These are phyloP conservation scores for Morone chrysops DNA, from an alignment of 2,113 vertebrate genomes.

Conservation along the genomic window DNA sequence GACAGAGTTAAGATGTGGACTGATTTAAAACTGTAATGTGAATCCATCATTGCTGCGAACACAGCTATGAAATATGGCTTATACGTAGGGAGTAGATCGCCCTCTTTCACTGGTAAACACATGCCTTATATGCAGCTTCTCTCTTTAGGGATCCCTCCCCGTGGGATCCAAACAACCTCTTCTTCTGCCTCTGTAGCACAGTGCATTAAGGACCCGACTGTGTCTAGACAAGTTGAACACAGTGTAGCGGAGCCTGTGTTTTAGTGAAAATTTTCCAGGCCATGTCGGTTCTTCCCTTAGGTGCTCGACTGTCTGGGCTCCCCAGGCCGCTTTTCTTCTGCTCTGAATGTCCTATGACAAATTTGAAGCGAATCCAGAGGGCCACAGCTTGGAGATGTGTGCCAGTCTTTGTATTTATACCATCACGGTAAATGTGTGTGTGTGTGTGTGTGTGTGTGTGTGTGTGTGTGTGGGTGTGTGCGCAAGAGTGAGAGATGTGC, in stretches of 20 bases:
- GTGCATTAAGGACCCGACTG: conserved; percentile 19
- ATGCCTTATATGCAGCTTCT: conserved; percentile 43
- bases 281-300: conserved; percentile 30
- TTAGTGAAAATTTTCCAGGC: conserved; percentile 37
- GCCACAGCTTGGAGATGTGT: conserved; percentile 32
- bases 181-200: conserved; percentile 28
- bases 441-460: neutral
- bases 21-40: conserved; percentile 63
- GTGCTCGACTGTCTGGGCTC: conserved; percentile 30
- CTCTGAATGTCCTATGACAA: conserved; percentile 58
- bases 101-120: conserved; percentile 42
- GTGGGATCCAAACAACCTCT: conserved; percentile 43
- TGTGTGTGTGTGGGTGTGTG: neutral
- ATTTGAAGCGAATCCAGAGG: conserved; percentile 28
- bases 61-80: conserved; percentile 27
- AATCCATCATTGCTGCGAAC: conserved; percentile 44
- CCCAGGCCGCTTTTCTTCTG: conserved; percentile 46
- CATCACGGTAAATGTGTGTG: conserved; percentile 1
- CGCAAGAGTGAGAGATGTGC: neutral
- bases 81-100: conserved; percentile 24
- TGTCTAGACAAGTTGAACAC: conserved; percentile 51
- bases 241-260: conserved; percentile 32
- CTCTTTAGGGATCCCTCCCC: conserved; percentile 46
- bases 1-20: conserved; percentile 33
- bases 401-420: conserved; percentile 51